Base-by-base conservation (phyloP, 2,888 invertebrate genomes). In the Amphipoea oculea region DNA sequence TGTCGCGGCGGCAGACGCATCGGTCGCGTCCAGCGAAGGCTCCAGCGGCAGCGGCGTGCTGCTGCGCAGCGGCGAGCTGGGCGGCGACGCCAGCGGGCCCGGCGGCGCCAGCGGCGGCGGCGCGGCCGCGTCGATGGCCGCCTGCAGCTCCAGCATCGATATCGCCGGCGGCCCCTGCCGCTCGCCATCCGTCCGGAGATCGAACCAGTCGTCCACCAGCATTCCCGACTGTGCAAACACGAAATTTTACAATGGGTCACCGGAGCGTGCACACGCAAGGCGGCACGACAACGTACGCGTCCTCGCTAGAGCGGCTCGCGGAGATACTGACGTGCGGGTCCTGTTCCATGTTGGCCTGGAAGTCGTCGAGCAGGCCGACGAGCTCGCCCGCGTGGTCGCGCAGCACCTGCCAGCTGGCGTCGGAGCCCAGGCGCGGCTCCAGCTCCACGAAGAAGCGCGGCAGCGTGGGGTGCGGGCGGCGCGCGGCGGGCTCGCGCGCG, bases 401-500 rank as follows among this genome's bases (percentile, higher is more conserved):
- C 72, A 97, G 94, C 89, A 92, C 92, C 83, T 86, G 88, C 76
- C 76, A 76, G 89, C 95, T 95, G 76, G 86, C 83, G 57, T 88
- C 87, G n/a, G 92, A 76, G 57, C 92, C 86, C 75, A 89, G 89
- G 81, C 96, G 94, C 87, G 96, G 96, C 93, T 95, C 96, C 91
- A 97, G 94, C 92, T 96, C 96, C 54, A 94, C 84, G 93, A 94
- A 96, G 76, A 91, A 86, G 87, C 96, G 94, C 85, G 96, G 95
- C 91, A 97, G 93, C 82, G 94, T 94, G 90, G 97, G 96, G 90
- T 96, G 96, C 85, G 96, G 94, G 6, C 94, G 92, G 78, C 90
- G 68, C 36, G 84, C 62, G 57, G 62, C 85, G 36, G 82, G 79
- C 75, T 86, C 88, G 88, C 94, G 91, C 84, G 73, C 83, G 90